Conservation (phyloP, 2,888 invertebrate species). For the Tipula lateralis region DNA sequence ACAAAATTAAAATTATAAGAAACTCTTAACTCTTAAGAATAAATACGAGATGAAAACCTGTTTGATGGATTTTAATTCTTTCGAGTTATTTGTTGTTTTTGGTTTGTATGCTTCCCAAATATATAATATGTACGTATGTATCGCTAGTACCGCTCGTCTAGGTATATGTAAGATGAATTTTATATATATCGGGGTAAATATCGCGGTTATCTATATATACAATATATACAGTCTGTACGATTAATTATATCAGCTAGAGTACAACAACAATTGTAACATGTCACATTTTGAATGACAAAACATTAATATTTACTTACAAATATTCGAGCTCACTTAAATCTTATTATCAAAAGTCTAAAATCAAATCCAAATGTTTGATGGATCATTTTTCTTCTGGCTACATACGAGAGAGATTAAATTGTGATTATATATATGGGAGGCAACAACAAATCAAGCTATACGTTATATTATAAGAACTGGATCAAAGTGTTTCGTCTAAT, state of each 20-base stretch:
- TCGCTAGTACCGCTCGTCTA: not conserved
- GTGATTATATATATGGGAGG: not conserved
- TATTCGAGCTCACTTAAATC: not conserved
- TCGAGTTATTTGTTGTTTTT: not conserved
- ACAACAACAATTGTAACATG: not conserved
- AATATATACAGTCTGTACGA: not conserved
- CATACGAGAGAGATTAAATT: not conserved
- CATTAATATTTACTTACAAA: not conserved
- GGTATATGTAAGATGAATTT: not conserved
- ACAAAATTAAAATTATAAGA: not conserved
- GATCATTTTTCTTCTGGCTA: not conserved
- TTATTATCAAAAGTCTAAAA: not conserved
- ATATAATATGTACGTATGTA: not conserved
- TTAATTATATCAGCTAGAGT: not conserved
- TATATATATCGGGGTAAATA: not conserved
- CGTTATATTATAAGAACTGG: too few relatives aligned
- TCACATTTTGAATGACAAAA: not conserved
- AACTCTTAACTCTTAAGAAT: slow-evolving; percentile 15
- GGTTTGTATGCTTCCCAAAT: not conserved
- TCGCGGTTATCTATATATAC: not conserved
- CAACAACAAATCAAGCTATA: not conserved
- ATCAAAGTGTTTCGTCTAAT: not conserved
- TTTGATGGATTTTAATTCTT: not conserved
- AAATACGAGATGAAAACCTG: not conserved
- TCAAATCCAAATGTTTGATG: not conserved